These are phyloP conservation scores for Atherinomorus stipes DNA, from an alignment of 2,113 vertebrate species.

Conservation along the genomic window DNA sequence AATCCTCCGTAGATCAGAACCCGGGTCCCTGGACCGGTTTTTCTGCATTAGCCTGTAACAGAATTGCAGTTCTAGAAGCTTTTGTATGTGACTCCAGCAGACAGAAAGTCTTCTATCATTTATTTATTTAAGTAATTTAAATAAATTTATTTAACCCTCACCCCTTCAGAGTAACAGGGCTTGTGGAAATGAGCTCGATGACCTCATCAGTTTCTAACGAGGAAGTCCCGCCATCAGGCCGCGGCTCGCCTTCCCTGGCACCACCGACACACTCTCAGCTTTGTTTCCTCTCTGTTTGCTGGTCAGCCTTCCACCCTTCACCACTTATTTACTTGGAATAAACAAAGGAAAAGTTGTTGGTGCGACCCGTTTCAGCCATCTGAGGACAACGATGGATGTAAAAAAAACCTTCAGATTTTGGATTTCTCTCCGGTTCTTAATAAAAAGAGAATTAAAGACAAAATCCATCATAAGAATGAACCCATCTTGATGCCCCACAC, in stretches of 20 bases:
- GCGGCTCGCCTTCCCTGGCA: conserved; percentile 21
- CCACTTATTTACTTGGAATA: neutral
- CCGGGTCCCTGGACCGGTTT: no score
- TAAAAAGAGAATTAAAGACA: neutral
- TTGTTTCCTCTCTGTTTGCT: conserved; percentile 34
- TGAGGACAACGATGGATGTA: no score
- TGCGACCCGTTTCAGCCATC: neutral
- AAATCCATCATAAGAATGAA: neutral
- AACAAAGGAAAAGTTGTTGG: neutral
- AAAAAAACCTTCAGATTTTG: no score
- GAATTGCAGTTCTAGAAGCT: no score
- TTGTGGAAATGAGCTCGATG: conserved; percentile 26
- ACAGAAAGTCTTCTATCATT: neutral
- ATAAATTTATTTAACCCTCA: neutral
- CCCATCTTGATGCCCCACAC: neutral
- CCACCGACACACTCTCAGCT: conserved; percentile 29
- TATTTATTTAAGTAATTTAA: neutral
- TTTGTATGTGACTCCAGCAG: no score
- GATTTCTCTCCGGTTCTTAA: neutral
- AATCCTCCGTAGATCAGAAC: no score
- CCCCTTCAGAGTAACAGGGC: neutral
- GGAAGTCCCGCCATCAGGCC: conserved; percentile 29
- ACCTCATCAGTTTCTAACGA: conserved; percentile 5
- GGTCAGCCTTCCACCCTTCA: neutral
- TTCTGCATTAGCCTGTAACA: no score